Evolutionary conservation across 35 echinoderm and acorn worm species (phyloP), one percentile per base, ranked within the genome.

Genomic region (Apostichopus parvimensis): DNA sequence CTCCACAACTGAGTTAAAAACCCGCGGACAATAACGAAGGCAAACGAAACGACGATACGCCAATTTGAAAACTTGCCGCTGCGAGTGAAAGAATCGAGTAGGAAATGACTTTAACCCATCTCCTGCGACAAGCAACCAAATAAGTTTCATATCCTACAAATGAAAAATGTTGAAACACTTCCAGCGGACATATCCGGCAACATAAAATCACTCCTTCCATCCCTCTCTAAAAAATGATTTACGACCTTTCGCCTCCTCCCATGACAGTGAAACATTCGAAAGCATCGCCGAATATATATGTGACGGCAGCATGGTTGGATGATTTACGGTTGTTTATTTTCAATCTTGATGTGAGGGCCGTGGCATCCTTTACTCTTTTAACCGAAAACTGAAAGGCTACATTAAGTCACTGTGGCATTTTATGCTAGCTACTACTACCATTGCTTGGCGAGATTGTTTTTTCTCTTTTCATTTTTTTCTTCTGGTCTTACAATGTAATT

Each of bases 331-430:
- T 75, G 71, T 75, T 75, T 75, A 75, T 75, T 75, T 75, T 75
- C 71, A 75, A 75, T 75, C 71, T 75, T 75, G 71, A 75, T 75
- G 71, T 75, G 71, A 75, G 71, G 71, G 71, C 71, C 71, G 34
- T 75, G 6, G 71, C 20, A 75, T 13, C 12, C 17, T 18, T n/a
- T 75, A 75, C 20, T 11, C 64, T 68, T 68, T 18, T 45, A 45
- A 45, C 34, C 34, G 34, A 68, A 68, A 18, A 68, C 64, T 68
- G 64, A 5, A 18, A 68, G 64, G 18, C 64, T 18, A 75, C 17
- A 75, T 75, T 75, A 75, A 75, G 71, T 22, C 71, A n/a, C 71
- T 75, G 71, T 75, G 71, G 71, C 71, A 75, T 75, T 75, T 45
- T 75, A 75, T 75, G 21, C 71, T 75, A 22, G 71, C 71, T 75